phyloP scores from a whole-genome alignment of 2,113 vertebrate genomes.

The Columba livia region DNA sequence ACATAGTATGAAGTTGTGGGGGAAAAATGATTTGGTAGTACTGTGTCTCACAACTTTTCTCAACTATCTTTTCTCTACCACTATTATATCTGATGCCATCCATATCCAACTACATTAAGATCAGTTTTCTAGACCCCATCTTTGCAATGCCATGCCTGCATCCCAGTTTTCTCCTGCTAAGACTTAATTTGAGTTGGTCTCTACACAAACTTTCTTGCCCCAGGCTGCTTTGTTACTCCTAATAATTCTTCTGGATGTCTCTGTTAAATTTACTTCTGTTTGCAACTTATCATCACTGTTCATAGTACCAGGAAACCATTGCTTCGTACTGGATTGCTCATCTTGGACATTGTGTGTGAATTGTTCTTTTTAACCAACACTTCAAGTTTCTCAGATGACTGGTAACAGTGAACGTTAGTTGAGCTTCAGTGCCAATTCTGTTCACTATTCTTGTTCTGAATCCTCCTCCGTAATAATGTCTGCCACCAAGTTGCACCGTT shows the following conservation, averaged over 20 bases:
- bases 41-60: neutral
- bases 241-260: neutral
- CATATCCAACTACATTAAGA: neutral
- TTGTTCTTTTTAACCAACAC: neutral
- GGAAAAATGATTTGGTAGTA: neutral
- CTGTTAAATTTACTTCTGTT: neutral
- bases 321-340: neutral
- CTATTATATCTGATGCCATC: neutral
- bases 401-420: neutral
- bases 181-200: neutral
- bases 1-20: neutral
- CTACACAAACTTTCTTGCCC: neutral
- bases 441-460: slow-evolving; percentile 11
- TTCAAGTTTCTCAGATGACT: neutral
- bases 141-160: neutral
- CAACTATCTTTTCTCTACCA: neutral
- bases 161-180: neutral
- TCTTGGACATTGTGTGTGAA: neutral
- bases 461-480: neutral
- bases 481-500: neutral
- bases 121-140: neutral
- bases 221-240: neutral
- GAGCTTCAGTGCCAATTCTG: neutral
- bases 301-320: neutral
- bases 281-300: neutral